Conservation (phyloP, 2,113 vertebrate species). For the Colistium nudipinnis region DNA sequence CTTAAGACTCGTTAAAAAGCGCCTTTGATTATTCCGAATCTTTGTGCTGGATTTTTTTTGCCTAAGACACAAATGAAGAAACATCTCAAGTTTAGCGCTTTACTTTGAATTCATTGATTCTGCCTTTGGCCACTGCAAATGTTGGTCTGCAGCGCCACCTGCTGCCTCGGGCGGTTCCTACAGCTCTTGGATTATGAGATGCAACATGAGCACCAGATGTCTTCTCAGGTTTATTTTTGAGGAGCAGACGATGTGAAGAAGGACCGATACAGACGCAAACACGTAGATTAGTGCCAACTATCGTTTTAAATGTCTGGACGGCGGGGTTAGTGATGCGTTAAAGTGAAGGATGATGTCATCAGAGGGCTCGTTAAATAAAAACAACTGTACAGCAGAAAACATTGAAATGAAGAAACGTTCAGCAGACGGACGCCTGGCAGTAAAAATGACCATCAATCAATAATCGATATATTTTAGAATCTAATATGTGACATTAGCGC, state of each 20-base stretch:
- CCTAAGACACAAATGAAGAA: too few relatives aligned
- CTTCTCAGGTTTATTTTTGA: background rate
- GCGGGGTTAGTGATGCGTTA: background rate
- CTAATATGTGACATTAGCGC: slow-evolving; percentile 6
- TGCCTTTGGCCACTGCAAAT: too few relatives aligned
- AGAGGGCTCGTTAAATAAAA: background rate
- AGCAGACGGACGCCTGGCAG: background rate
- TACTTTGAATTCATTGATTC: too few relatives aligned
- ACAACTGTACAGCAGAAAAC: slow-evolving; percentile 35
- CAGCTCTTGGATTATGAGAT: too few relatives aligned
- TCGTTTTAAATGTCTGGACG: slow-evolving; percentile 4
- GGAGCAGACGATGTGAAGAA: background rate
- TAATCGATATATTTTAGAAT: slow-evolving; percentile 37
- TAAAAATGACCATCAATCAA: slow-evolving; percentile 41
- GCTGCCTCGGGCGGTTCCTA: too few relatives aligned
- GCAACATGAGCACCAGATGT: too few relatives aligned
- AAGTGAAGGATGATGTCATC: background rate
- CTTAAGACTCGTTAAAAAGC: too few relatives aligned
- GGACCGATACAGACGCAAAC: background rate
- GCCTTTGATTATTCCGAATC: too few relatives aligned
- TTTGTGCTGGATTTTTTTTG: too few relatives aligned
- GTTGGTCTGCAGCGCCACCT: too few relatives aligned
- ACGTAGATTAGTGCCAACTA: slow-evolving; percentile 2
- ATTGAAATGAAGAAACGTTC: background rate
- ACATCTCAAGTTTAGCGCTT: too few relatives aligned